Conservation (phyloP, 2,113 vertebrate species). For the Sterrhoptilus dennistouni region DNA sequence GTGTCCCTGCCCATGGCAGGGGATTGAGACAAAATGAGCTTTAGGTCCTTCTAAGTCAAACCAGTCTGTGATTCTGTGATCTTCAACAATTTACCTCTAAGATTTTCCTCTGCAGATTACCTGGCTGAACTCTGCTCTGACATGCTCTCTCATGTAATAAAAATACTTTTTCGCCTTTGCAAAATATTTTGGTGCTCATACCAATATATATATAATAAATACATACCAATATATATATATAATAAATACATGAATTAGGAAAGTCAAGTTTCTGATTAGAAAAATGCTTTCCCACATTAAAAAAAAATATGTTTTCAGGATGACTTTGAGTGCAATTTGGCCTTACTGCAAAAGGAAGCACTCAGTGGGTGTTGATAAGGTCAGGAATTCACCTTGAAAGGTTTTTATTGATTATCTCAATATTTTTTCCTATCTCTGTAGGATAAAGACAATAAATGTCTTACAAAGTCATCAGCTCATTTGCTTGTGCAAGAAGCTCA, state of each 20-base stretch:
- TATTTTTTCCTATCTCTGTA: not conserved
- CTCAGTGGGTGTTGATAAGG: not conserved
- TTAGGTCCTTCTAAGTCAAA: not conserved
- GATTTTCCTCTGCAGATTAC: not conserved
- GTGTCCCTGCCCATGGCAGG: not conserved
- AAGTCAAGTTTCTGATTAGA: not conserved
- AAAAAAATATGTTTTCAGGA: not conserved
- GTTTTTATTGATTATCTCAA: not conserved
- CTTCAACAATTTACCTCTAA: not conserved
- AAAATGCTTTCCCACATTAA: not conserved
- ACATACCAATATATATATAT: not conserved
- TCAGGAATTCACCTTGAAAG: not conserved
- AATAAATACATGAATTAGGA: not conserved
- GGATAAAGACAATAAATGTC: not conserved
- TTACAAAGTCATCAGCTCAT: not conserved
- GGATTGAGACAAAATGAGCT: not conserved
- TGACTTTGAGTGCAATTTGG: not conserved
- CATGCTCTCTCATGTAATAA: not conserved
- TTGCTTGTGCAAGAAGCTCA: not conserved
- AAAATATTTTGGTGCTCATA: not conserved
- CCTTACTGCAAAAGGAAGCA: not conserved
- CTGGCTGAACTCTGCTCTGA: not conserved
- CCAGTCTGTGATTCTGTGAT: not conserved
- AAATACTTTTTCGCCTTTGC: not conserved
- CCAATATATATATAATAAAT: no score